Evolutionary conservation across 2,888 invertebrate species (phyloP), one percentile per base, ranked within the genome.

Genomic region (Euspilapteryx auroguttella): DNA sequence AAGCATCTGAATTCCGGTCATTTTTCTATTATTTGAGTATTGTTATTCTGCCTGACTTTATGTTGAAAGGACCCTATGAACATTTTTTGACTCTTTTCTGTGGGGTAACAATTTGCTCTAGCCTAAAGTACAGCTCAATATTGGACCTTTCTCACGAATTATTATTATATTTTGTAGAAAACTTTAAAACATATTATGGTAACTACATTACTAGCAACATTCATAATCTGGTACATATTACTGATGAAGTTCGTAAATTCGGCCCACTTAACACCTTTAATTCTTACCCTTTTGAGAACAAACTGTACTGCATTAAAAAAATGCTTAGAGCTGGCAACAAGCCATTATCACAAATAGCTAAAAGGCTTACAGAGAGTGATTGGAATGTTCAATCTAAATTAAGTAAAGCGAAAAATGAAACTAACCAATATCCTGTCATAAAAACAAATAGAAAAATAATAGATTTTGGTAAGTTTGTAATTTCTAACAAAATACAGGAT

Each of bases 1-100:
- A 38, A 33, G 37, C 29, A 3, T 34, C 33, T 3, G 40, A 41
- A 24, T 39, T 21, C 25, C 29, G 38, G 10, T 27, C 26, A 9
- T 40, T 42, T 34, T 14, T 40, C 10, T 26, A 31, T 12, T 40
- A 42, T 21, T 23, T 31, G 2, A 34, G 39, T 21, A 28, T 38
- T 9, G 27, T 39, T 2, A 35, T 38, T 12, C 24, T 41, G 7
- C 31, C 33, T 25, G 13, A 38, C 21, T 39, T 6, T 6, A 13
- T 1, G 2, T n/a, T 10, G 35, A 36, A 6, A 24, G 34, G 11
- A 24, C 32, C 14, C 17, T 37, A 31, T 25, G 2, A 26, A 5
- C 35, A 38, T 29, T 40, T 38, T 24, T 8, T 38, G 13, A 21
- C 15, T n/a, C 21, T 38, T 13, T 32, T 25, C 29, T 39, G 38